Evolutionary conservation across 1,140 invertebrate species (phyloP).

Genomic region (Linepithema humile): DNA sequence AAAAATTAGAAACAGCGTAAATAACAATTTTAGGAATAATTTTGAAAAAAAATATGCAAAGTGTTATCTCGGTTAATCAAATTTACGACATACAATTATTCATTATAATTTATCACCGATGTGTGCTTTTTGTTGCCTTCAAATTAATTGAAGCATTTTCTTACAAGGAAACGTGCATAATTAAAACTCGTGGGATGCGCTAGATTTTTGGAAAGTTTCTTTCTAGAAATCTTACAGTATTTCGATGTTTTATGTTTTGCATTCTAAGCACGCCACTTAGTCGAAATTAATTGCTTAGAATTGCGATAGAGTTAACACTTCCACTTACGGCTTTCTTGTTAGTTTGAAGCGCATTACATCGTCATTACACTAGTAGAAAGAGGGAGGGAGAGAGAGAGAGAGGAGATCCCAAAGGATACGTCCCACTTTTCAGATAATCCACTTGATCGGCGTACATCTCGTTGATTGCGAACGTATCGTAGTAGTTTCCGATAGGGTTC

Average conservation of each 20-base stretch:
- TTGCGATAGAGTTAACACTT: neutral
- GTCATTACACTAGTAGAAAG: neutral
- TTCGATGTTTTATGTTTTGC: neutral
- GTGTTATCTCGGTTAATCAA: neutral
- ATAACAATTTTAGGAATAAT: neutral
- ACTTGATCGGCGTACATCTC: conserved; percentile 35
- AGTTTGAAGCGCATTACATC: conserved; percentile 5
- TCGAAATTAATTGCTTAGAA: conserved; percentile 17
- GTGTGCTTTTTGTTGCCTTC: neutral
- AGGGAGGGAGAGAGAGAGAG: no score
- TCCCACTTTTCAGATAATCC: conserved; percentile 28
- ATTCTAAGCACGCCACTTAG: neutral
- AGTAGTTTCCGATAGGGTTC: conserved; percentile 10
- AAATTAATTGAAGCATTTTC: neutral
- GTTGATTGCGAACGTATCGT: neutral
- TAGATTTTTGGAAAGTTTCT: neutral
- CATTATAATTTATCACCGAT: neutral
- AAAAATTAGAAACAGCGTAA: neutral
- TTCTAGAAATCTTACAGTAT: neutral
- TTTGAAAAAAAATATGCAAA: neutral
- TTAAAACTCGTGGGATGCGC: neutral
- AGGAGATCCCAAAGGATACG: conserved; percentile 45
- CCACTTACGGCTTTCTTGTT: neutral
- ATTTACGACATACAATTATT: neutral
- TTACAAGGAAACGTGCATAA: neutral